Evolutionary conservation across 1,140 invertebrate genomes (phyloP).

Genomic region (Drosophila jambulina): DNA sequence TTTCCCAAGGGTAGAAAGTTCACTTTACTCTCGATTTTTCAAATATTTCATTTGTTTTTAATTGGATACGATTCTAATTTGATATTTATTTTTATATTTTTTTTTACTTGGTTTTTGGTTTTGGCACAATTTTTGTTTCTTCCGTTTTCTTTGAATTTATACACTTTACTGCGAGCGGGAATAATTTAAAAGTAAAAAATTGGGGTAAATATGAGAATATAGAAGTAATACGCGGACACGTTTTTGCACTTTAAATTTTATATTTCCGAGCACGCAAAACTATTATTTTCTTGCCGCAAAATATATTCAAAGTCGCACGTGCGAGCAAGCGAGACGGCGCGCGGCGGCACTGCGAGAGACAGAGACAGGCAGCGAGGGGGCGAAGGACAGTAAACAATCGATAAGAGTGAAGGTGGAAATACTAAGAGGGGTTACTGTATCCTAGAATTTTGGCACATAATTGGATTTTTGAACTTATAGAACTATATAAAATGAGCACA

Average conservation of each 20-base stretch:
- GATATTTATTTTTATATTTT: slow-evolving; percentile 21
- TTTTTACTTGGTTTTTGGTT: slow-evolving; percentile 32
- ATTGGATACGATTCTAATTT: slow-evolving; percentile 28
- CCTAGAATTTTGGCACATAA: not conserved
- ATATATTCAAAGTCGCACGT: slow-evolving; percentile 54
- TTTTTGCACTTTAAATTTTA: slow-evolving; percentile 38
- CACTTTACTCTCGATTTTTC: slow-evolving; percentile 30
- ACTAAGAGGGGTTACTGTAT: not conserved
- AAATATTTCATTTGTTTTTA: slow-evolving; percentile 50
- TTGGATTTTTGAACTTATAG: not conserved
- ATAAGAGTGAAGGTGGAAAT: not conserved
- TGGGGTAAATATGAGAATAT: slow-evolving; percentile 8
- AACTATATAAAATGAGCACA: no score
- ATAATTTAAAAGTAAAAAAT: slow-evolving; percentile 25
- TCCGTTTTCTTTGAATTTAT: slow-evolving; percentile 12
- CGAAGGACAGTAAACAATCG: slow-evolving; percentile 22
- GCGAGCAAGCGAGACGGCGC: slow-evolving; percentile 37
- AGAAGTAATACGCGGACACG: slow-evolving; percentile 18
- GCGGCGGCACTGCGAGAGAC: not conserved
- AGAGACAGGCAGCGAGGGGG: slow-evolving; percentile 22
- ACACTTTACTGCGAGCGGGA: slow-evolving; percentile 10
- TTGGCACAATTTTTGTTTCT: slow-evolving; percentile 65
- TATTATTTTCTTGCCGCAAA: slow-evolving; percentile 39
- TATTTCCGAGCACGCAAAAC: slow-evolving; percentile 33
- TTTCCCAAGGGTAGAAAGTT: slow-evolving; percentile 26